phyloP scores from a whole-genome alignment of 2,113 vertebrate genomes.

The Calidris pugnax region DNA sequence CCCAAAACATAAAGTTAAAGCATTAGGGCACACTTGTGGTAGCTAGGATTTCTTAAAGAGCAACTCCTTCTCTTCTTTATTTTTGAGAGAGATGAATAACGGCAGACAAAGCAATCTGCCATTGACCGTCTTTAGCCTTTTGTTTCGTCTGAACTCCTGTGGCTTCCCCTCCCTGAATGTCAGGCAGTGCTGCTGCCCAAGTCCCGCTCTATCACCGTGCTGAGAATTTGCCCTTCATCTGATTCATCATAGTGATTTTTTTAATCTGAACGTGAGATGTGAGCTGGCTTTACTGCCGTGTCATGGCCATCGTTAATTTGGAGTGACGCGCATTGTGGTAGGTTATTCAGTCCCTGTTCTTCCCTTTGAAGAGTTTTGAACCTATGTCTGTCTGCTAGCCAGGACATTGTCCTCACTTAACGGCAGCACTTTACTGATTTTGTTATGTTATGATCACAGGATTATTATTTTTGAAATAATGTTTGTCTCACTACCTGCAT shows the following conservation, averaged over 20 bases:
- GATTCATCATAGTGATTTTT: conserved; percentile 14
- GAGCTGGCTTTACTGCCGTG: not conserved
- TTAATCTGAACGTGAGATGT: not conserved
- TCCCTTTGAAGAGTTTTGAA: not conserved
- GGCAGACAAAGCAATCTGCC: not conserved
- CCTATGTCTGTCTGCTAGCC: not conserved
- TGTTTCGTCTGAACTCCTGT: not conserved
- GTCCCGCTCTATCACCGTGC: not conserved
- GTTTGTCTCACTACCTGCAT: not conserved
- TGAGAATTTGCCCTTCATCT: not conserved
- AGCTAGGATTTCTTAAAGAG: not conserved
- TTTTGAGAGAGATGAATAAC: not conserved
- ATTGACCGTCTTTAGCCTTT: not conserved
- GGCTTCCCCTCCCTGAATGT: not conserved
- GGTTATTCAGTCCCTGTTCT: not conserved
- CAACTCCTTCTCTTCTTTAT: not conserved
- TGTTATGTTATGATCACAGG: not conserved
- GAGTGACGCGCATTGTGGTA: not conserved
- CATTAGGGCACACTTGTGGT: not conserved
- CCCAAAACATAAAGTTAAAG: not conserved
- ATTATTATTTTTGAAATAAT: not conserved
- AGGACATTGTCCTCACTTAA: not conserved
- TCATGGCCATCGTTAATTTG: not conserved
- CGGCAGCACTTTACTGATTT: not conserved
- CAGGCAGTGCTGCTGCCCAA: not conserved